phyloP scores from a whole-genome alignment of 2,113 vertebrate genomes.

The Genyomyrus donnyi region DNA sequence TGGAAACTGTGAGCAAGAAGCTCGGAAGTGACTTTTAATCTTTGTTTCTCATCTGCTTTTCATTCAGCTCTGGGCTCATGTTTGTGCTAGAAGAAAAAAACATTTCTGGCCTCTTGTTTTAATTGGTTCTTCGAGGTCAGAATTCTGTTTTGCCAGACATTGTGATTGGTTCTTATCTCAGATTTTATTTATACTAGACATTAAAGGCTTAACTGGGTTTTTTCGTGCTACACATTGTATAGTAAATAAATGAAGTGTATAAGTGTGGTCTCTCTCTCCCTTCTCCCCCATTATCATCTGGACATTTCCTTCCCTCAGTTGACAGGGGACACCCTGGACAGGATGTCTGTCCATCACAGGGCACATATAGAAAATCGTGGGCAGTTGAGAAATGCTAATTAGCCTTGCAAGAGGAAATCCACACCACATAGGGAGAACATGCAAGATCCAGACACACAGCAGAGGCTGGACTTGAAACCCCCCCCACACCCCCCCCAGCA shows the following conservation, averaged over 20 bases:
- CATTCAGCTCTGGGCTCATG: neutral
- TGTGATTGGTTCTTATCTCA: neutral
- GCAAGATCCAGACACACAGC: no score
- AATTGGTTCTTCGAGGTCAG: neutral
- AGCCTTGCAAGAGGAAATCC: no score
- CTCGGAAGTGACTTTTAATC: neutral
- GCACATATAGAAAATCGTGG: neutral
- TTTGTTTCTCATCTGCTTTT: neutral
- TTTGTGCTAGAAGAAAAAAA: neutral
- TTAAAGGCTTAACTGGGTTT: neutral
- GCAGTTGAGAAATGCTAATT: no score
- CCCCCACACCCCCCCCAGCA: no score
- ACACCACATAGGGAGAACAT: no score
- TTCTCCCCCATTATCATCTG: neutral
- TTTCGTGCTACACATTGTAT: neutral
- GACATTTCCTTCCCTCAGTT: conserved; percentile 29
- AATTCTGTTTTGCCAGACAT: neutral
- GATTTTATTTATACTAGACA: neutral
- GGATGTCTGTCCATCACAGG: neutral
- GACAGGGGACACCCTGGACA: neutral
- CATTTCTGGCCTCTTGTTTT: neutral
- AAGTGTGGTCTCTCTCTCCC: neutral
- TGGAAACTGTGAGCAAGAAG: neutral
- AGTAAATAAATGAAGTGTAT: neutral
- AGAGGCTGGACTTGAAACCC: no score